These are phyloP conservation scores for Contarinia nasturtii DNA, from an alignment of 1,140 invertebrate genomes.

Conservation along the genomic window DNA sequence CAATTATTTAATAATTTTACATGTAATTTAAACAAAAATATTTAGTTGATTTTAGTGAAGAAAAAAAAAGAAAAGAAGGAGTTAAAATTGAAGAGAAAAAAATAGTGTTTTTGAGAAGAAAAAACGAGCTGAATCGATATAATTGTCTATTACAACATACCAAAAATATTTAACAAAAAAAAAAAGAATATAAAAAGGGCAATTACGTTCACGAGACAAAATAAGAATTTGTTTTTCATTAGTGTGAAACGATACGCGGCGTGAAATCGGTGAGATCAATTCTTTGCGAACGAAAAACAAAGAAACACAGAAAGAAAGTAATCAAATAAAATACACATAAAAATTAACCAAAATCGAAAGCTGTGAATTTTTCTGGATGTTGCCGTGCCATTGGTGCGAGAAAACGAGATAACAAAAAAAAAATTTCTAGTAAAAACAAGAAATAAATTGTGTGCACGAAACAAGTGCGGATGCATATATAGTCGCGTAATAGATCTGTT, in stretches of 20 bases:
- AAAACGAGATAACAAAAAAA: too few species aligned
- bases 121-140: background rate
- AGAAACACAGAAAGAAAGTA: background rate
- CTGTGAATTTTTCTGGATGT: background rate
- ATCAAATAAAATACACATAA: background rate
- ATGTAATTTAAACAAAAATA: too few species aligned
- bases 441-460: background rate
- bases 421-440: background rate
- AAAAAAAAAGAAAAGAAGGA: background rate
- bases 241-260: background rate
- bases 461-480: background rate
- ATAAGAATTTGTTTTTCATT: background rate
- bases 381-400: background rate
- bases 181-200: background rate
- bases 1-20: too few species aligned
- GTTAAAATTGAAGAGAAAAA: background rate
- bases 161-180: background rate
- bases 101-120: background rate
- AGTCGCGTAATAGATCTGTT: background rate
- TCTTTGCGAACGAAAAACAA: background rate
- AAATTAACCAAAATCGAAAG: background rate
- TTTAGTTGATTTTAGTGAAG: too few species aligned
- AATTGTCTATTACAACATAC: background rate
- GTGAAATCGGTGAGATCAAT: background rate
- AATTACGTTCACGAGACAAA: background rate